These are phyloP conservation scores for Madoqua kirkii DNA, from an alignment of 2,113 vertebrate genomes.

Conservation along the genomic window DNA sequence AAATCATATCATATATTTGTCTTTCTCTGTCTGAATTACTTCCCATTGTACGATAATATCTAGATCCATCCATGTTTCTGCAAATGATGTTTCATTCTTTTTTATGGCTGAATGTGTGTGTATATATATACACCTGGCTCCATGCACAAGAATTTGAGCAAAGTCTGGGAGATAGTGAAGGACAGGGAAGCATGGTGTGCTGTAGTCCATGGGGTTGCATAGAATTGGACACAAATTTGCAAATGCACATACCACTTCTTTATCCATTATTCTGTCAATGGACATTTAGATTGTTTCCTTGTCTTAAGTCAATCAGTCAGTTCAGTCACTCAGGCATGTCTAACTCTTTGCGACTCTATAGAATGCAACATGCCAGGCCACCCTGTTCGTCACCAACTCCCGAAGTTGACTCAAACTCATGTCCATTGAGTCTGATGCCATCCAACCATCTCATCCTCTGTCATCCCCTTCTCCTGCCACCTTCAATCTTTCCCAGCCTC, in stretches of 20 bases:
- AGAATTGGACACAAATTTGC: neutral
- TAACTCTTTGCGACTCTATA: neutral
- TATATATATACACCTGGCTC: neutral
- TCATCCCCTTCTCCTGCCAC: neutral
- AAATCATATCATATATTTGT: neutral
- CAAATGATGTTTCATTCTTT: neutral
- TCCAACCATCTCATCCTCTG: neutral
- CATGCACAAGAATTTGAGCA: neutral
- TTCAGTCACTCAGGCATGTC: neutral
- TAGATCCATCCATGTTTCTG: neutral
- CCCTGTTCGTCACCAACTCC: neutral
- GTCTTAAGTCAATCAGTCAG: neutral
- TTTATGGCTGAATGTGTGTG: neutral
- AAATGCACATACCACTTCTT: neutral
- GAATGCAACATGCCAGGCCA: rapidly evolving
- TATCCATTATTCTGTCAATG: neutral
- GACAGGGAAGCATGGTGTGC: neutral
- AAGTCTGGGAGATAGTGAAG: rapidly evolving
- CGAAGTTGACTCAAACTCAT: neutral
- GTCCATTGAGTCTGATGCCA: neutral
- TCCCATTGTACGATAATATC: neutral
- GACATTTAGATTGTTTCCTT: neutral
- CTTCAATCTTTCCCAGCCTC: neutral
- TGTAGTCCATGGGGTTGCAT: neutral
- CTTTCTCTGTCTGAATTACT: neutral